Base-by-base conservation (phyloP, 2,888 invertebrate genomes). In the Willowsia nigromaculata region DNA sequence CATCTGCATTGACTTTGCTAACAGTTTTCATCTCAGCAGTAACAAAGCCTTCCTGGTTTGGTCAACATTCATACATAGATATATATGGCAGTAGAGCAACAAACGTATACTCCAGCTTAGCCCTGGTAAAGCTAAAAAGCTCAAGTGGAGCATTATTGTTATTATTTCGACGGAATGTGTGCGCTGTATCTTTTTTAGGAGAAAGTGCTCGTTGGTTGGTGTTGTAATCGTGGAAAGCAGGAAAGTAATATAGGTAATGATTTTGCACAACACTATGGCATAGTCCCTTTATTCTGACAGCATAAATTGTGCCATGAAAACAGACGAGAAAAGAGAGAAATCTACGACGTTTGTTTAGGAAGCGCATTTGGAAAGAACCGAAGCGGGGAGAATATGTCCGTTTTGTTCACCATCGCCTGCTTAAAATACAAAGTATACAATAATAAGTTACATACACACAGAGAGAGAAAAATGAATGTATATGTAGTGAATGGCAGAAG, bases 11-110 rank as follows among this genome's bases (percentile, higher is more conserved):
- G 5, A 11, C 30, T n/a, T 56, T 22, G 30, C 62, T 65, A 1
- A 1, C 5, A 68, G 30, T 40, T 68, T 68, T 68, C 68, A 40
- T 68, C 40, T 68, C 68, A 68, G 22, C 40, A 68, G 37, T 18
- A 9, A 40, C 40, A 22, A 68, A 68, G 40, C 33, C n/a, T 59
- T 65, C 13, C 27, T 11, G 27, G 18, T 59, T 27, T 59, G 25
- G 27, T n/a, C 27, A 18, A 4, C 33, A n/a, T 65, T 15, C 33
- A 22, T 65, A 5, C 62, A 62, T 30, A n/a, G 4, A 62, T 33
- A 68, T 40, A 40, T 65, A 65, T 68, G 68, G 37, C 68, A 68
- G 40, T 68, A 22, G 68, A 68, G 68, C 68, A 68, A 50, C 5
- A 68, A 68, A 68, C 68, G 40, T 22, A 68, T 40, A 68, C 22